phyloP scores from a whole-genome alignment of 2,888 invertebrate species.

The Nysson spinosus region DNA sequence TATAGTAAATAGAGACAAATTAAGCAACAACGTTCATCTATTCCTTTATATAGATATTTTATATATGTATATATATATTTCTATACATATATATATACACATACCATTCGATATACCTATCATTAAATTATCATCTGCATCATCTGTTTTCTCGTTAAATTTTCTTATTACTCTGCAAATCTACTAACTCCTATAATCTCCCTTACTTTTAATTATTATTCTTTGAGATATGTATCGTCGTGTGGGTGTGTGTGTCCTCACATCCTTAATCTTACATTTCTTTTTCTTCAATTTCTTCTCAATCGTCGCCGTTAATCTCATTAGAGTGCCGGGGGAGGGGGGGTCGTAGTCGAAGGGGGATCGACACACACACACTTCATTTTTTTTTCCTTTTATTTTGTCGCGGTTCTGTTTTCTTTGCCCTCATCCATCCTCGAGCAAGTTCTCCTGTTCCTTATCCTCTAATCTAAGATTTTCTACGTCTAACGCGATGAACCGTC shows the following conservation, averaged over 20 bases:
- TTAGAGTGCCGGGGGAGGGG: no score
- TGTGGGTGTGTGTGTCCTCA: conserved; percentile 60
- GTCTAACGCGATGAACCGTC: neutral
- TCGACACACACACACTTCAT: no score
- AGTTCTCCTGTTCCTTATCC: conserved; percentile 2
- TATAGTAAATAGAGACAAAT: conserved; percentile 77
- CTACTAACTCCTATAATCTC: conserved; percentile 65
- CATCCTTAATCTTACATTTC: conserved; percentile 17
- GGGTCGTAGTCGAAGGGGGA: no score
- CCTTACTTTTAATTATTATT: conserved; percentile 77
- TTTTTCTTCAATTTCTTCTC: neutral
- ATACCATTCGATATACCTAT: conserved; percentile 60
- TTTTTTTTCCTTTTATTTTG: neutral
- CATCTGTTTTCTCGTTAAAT: conserved; percentile 39
- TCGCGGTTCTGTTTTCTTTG: neutral
- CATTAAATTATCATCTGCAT: conserved; percentile 53
- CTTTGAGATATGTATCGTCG: conserved; percentile 78
- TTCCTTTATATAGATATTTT: conserved; percentile 25
- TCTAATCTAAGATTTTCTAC: conserved; percentile 3
- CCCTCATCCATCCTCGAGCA: no score
- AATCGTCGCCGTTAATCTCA: no score
- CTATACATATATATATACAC: conserved; percentile 37
- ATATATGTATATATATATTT: conserved; percentile 33
- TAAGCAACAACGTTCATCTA: conserved; percentile 75
- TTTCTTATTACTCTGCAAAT: conserved; percentile 54